These are phyloP conservation scores for Mugil cephalus DNA, from an alignment of 2,113 vertebrate species.

Conservation along the genomic window DNA sequence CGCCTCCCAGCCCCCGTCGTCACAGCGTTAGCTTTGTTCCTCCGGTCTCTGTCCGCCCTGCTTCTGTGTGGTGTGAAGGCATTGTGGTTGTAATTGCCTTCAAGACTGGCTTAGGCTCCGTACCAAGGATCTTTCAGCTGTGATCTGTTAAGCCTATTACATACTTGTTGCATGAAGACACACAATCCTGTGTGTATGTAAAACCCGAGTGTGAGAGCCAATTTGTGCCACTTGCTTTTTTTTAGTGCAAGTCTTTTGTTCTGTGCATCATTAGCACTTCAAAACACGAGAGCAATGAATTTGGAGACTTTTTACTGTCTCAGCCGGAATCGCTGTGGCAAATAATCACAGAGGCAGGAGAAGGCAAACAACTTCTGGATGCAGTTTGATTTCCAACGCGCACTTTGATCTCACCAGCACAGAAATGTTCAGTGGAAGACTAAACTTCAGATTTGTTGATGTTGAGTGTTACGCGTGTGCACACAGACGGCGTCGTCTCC, in stretches of 20 bases:
- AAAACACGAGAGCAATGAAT: conserved; percentile 41
- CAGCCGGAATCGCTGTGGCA: not conserved
- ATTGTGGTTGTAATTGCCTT: conserved; percentile 72
- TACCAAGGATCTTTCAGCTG: conserved; percentile 62
- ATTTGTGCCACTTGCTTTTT: conserved; percentile 68
- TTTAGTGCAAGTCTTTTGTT: conserved; percentile 43
- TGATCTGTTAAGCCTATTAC: conserved; percentile 81
- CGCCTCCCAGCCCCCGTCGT: not conserved
- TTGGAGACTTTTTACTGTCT: conserved; percentile 13
- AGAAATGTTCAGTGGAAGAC: too few species aligned
- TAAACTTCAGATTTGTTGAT: not conserved
- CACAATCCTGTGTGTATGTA: conserved; percentile 59
- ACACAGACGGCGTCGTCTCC: too few species aligned
- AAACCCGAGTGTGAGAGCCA: conserved; percentile 48
- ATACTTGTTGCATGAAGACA: conserved; percentile 74
- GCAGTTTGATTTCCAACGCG: not conserved
- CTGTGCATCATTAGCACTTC: conserved; percentile 54
- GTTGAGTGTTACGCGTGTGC: not conserved
- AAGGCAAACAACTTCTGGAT: not conserved
- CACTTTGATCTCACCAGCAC: not conserved
- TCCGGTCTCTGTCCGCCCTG: conserved; percentile 16
- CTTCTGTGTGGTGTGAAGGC: conserved; percentile 35
- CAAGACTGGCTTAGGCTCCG: conserved; percentile 58
- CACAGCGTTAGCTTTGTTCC: too few species aligned
- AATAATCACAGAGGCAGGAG: not conserved